Base-by-base conservation (phyloP, 2,113 vertebrate species). In the Caracal caracal region DNA sequence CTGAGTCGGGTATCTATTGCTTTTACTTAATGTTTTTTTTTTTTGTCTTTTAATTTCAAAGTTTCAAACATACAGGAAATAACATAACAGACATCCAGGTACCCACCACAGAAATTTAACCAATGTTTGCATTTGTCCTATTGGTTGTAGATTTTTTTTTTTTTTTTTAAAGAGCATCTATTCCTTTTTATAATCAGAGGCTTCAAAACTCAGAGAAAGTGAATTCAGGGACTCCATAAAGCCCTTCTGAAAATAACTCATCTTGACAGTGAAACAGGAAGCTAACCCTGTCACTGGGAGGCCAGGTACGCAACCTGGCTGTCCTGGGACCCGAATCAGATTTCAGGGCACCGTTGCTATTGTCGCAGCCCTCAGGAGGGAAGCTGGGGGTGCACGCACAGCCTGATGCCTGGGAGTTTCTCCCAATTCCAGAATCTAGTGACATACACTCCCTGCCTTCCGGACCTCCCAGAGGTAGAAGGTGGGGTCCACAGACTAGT, bases 1-100 rank as follows among this genome's bases (percentile, higher is more conserved):
- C 65, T 94, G 59, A 56, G 2, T 56, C 95, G 70, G 28, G 5
- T 59, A 88, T 40, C 40, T 70, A 19, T 85, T 95, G 49, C n/a
- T 80, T 95, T 90, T 73, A 35, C 7, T 81, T 70, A 43, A 20
- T 66, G 53, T 35, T 95, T 92, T 76, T 63, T 78, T 40, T 95
- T 93, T 76, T 63, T 78, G 65, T 93, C 37, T 79, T 89, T 84
- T 51, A 73, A 83, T 93, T 92, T 93, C 13, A 84, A 93, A 89
- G 51, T 89, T 80, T 68, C 66, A 86, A 90, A 65, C 19, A 30
- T 61, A 49, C 4, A 59, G 80, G 81, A 94, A 89, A 35, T 70
- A 84, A 28, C 65, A 30, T 61, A 89, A 35, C 73, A 89, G 73
- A 68, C 9, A 49, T 53, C 19, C 12, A 10, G 3, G 15, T 24